Evolutionary conservation across 1,140 invertebrate species (phyloP), one percentile per base, ranked within the genome.

Genomic region (Hestina assimilis): DNA sequence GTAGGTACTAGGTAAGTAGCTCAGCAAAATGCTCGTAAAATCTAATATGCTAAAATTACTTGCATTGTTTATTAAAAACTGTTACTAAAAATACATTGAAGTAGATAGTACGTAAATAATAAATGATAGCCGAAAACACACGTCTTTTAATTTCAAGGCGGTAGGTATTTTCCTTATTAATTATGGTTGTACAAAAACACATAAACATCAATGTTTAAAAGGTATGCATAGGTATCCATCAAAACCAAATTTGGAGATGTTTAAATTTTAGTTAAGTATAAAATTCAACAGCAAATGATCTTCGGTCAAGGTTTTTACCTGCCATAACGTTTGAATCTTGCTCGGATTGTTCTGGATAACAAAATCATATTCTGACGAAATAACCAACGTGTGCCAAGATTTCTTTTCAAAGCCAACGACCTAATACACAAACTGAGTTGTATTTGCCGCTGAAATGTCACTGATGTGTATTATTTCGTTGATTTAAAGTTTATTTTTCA

Each of bases 361-460:
- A 66, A 75, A 81, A 77, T 80, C 79, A 72, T 68, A 74, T 72
- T 75, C 76, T 82, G 76, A 83, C 77, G 79, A 85, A 83, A 82
- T 79, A 69, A 67, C 59, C 54, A 68, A 55, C 70, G 64, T 72
- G 68, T 86, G 83, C 83, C 80, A 86, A 86, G 75, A 82, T 82
- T 82, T 83, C 74, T 83, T 83, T 75, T 64, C 72, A 79, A 72
- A 83, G 83, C 67, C 83, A 86, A 78, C 72, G 80, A 86, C 83
- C 83, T 73, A 53, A 69, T 53, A 69, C 61, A 48, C 53, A 56
- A 52, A 56, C 66, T 45, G 63, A 35, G 55, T 59, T 64, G 53
- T 46, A 41, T 33, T 56, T 64, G 42, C 60, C n/a, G 15, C 24
- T 3, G 33, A 33, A 46, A 23, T n/a, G 19, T 41, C 20, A 12